phyloP scores from a whole-genome alignment of 2,113 vertebrate genomes.

The Rhinopomastus cyanomelas region DNA sequence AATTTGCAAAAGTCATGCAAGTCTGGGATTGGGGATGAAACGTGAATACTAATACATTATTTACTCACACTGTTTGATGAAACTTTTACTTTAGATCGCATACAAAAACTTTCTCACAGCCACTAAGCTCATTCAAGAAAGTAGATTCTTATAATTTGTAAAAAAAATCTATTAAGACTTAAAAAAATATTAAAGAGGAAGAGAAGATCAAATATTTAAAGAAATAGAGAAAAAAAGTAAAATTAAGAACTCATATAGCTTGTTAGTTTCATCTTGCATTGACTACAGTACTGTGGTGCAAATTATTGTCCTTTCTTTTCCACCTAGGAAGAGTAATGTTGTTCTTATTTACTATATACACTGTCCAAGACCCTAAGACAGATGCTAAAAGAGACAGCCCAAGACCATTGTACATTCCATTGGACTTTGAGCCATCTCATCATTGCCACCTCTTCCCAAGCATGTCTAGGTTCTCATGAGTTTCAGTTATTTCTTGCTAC shows the following conservation, averaged over 20 bases:
- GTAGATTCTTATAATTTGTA: not conserved
- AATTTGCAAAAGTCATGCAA: slow-evolving; percentile 65
- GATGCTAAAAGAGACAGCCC: not conserved
- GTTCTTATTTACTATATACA: not conserved
- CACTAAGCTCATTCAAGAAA: slow-evolving; percentile 36
- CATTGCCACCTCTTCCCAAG: not conserved
- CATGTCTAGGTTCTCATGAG: not conserved
- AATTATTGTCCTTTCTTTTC: not conserved
- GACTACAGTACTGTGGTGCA: not conserved
- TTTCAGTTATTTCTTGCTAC: not conserved
- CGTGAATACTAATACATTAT: slow-evolving; percentile 48
- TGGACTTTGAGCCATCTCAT: not conserved
- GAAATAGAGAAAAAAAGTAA: not conserved
- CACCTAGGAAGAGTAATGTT: not conserved
- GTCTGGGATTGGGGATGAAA: slow-evolving; percentile 53
- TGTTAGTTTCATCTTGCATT: slow-evolving; percentile 1
- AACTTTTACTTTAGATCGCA: slow-evolving; percentile 32
- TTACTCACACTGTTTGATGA: slow-evolving; percentile 29
- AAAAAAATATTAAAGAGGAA: not conserved
- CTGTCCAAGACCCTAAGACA: not conserved
- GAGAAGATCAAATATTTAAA: slow-evolving; percentile 1
- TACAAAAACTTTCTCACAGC: slow-evolving; percentile 1
- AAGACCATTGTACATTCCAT: rapidly evolving
- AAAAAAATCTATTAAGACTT: not conserved
- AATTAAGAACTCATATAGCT: slow-evolving; percentile 10